Evolutionary conservation across 1,140 invertebrate species (phyloP), one percentile per base, ranked within the genome.

Genomic region (Melitaea cinxia): DNA sequence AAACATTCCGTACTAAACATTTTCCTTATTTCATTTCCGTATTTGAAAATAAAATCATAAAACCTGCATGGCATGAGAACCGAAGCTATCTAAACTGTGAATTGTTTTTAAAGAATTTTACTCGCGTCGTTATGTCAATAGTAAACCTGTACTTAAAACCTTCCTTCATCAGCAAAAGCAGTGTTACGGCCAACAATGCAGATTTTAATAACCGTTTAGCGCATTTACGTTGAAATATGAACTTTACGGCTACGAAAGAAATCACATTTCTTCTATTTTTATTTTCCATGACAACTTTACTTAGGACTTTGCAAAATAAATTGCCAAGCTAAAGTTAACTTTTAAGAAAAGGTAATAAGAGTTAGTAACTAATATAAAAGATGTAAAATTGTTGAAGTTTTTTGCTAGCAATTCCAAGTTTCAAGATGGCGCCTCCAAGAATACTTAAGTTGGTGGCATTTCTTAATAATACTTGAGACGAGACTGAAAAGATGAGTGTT

Each of bases 391-490:
- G 45, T 39, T 42, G 42, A 50, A 26, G 33, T 24, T 37, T 70
- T 37, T 17, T 63, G 50, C 65, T 60, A 68, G 59, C 59, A 71
- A 73, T 70, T 53, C 50, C 50, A 65, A 72, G 67, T 67, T 70
- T 53, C 65, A 53, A 65, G 56, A 50, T 78, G 75, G 78, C 78
- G 78, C 78, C 78, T 74, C 50, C 49, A 66, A 80, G 78, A 65
- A 77, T 76, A 64, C 75, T 80, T 68, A 65, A 74, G 60, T 33
- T 58, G 68, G 74, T 77, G 65, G 70, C 72, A 74, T 69, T 74
- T 70, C 72, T 77, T 72, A 67, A 78, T 64, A 68, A 65, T 58
- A 65, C 74, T 79, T 67, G 60, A 74, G 63, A 56, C 7, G 57
- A 63, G 54, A 64, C 57, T 72, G 68, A 73, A 70, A 65, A 56